Percentiles rank a stretch among this genome's conserved stretches.
Evolutionary conservation across 2,797 vertebrate genomes (phyloP).

Genomic region (Pipistrellus kuhlii): DNA sequence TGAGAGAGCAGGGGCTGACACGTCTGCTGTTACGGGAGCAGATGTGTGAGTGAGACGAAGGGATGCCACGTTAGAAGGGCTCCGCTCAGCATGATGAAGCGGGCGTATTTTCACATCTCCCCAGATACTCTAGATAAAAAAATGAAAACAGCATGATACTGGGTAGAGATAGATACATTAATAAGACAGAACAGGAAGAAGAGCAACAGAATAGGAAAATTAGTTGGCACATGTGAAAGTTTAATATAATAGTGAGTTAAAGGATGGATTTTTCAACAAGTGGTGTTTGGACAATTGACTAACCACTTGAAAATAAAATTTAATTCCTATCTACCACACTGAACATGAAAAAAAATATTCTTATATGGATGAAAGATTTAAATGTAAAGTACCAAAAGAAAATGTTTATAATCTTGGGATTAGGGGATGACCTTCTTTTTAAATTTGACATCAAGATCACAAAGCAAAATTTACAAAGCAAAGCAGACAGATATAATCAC

Average conservation of each 20-base stretch:
- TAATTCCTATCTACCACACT: background rate
- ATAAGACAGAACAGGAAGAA: background rate
- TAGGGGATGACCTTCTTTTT: background rate
- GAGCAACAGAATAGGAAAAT: conserved; percentile 12
- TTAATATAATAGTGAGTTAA: conserved; percentile 13
- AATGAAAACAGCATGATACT: conserved; percentile 24
- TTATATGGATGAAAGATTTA: conserved; percentile 14
- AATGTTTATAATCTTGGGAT: background rate
- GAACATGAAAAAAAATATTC: background rate
- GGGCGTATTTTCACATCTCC: conserved; percentile 8
- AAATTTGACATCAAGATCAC: background rate
- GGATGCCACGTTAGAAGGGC: no score
- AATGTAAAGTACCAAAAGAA: conserved; percentile 37
- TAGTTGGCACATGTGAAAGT: background rate
- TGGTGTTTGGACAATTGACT: background rate
- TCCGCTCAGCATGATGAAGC: background rate
- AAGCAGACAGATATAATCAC: background rate
- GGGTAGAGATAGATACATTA: background rate
- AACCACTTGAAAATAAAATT: conserved; percentile 30
- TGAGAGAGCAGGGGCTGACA: background rate
- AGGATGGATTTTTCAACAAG: background rate
- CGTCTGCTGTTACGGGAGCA: background rate
- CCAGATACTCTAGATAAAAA: background rate
- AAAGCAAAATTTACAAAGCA: background rate
- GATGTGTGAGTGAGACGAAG: background rate